phyloP scores from a whole-genome alignment of 1,140 invertebrate species.

The Drosophila rufa region DNA sequence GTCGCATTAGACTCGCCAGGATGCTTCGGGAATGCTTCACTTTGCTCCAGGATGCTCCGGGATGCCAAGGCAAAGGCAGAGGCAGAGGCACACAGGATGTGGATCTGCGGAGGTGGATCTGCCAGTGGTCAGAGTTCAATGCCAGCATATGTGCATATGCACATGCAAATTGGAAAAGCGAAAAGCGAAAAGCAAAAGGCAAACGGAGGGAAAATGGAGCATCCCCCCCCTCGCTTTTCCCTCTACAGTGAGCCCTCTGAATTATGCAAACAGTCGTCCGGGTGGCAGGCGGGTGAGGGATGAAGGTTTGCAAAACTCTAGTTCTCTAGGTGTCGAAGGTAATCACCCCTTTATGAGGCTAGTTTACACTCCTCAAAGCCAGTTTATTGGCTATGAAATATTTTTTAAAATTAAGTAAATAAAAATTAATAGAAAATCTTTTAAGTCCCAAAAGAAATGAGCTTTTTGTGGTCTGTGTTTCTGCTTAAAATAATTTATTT shows the following conservation, averaged over 20 bases:
- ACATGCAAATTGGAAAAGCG: conserved; percentile 49
- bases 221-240: background rate
- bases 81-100: background rate
- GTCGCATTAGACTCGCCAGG: conserved; percentile 71
- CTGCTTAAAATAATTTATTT: background rate
- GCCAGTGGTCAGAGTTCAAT: conserved; percentile 62
- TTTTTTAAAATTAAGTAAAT: no score
- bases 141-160: conserved; percentile 46
- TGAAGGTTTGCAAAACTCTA: background rate
- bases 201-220: background rate
- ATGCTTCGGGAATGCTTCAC: conserved; percentile 3
- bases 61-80: background rate
- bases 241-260: conserved; percentile 3
- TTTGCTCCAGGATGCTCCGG: background rate
- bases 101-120: conserved; percentile 4
- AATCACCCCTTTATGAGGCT: background rate
- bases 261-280: conserved; percentile 7
- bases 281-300: background rate
- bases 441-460: no score
- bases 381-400: no score
- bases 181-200: conserved; percentile 2
- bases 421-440: no score
- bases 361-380: no score
- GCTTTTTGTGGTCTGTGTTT: background rate
- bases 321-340: conserved; percentile 5